Percentiles rank a stretch among this genome's conserved stretches.
These are phyloP conservation scores for Brachionus calyciflorus DNA, from an alignment of 1,140 invertebrate species.

Conservation along the genomic window DNA sequence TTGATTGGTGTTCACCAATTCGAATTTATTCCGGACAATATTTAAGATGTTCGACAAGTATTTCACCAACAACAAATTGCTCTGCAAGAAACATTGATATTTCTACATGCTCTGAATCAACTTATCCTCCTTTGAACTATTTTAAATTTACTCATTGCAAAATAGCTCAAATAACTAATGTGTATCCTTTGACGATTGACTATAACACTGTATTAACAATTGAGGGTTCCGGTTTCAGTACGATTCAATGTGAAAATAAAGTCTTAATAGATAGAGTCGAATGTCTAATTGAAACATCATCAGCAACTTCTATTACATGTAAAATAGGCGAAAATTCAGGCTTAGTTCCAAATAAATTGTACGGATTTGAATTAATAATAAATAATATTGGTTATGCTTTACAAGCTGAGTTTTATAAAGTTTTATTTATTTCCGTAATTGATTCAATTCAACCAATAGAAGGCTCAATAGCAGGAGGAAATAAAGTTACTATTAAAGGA, in stretches of 20 bases:
- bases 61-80: too few relatives aligned
- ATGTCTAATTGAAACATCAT: background rate
- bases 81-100: background rate
- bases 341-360: background rate
- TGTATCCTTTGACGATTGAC: slow-evolving; percentile 48
- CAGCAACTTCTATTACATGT: background rate
- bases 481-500: slow-evolving; percentile 50
- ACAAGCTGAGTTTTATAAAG: background rate
- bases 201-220: slow-evolving; percentile 13
- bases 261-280: background rate
- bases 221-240: background rate
- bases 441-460: background rate
- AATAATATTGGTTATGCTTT: slow-evolving; percentile 29
- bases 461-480: slow-evolving; percentile 47
- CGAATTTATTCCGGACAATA: too few relatives aligned
- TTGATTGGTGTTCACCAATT: too few relatives aligned
- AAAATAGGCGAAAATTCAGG: background rate
- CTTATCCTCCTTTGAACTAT: too few relatives aligned
- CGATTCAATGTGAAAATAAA: background rate
- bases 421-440: background rate
- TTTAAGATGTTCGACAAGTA: too few relatives aligned
- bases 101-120: too few relatives aligned
- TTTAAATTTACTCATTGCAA: slow-evolving; percentile 49
- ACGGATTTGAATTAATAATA: background rate
- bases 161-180: slow-evolving; percentile 49